phyloP scores from a whole-genome alignment of 2,113 vertebrate species.

The Muntiacus muntjak region DNA sequence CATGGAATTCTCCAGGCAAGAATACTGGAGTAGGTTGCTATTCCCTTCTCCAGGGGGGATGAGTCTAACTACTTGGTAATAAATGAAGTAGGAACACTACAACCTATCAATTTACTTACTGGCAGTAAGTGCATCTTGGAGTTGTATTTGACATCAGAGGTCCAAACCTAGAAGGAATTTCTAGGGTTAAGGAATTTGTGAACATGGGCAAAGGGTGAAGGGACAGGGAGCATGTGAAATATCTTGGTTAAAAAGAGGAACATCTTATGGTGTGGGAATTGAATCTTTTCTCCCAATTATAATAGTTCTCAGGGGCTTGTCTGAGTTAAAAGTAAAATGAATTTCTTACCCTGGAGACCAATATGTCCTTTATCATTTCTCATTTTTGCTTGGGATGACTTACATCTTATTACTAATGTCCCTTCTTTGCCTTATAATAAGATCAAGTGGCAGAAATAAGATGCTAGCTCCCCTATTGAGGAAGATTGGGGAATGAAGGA shows the following conservation, averaged over 20 bases:
- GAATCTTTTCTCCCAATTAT: not conserved
- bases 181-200: not conserved
- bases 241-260: not conserved
- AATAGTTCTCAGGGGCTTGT: not conserved
- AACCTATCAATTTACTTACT: not conserved
- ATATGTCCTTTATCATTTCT: not conserved
- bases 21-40: not conserved
- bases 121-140: not conserved
- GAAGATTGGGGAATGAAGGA: not conserved
- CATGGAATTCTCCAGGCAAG: not conserved
- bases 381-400: not conserved
- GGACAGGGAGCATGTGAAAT: not conserved
- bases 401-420: not conserved
- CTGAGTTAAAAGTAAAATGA: conserved; percentile 47
- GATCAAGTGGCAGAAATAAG: not conserved
- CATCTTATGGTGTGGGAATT: not conserved
- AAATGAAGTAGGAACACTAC: not conserved
- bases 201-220: not conserved
- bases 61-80: not conserved
- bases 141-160: not conserved
- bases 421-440: conserved; percentile 11
- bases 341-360: not conserved
- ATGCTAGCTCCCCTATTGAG: not conserved
- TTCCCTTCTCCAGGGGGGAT: not conserved
- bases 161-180: not conserved